Base-by-base conservation (phyloP, 2,888 invertebrate genomes). In the Apodemia duryi region DNA sequence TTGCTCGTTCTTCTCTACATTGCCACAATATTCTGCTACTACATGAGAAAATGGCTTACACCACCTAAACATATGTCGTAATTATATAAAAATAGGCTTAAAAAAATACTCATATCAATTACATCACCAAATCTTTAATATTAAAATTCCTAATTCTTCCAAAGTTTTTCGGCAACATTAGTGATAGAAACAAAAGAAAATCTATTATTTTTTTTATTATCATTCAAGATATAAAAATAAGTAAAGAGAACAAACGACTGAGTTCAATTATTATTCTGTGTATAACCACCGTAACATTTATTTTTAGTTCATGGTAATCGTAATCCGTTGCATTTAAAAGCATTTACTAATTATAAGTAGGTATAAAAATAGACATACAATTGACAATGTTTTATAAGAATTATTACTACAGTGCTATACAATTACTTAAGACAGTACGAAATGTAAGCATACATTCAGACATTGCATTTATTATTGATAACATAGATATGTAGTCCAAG, bases 11-110 rank as follows among this genome's bases (percentile, higher is more conserved):
- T 98, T 66, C 94, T 98, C 66, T 98, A 98, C 91, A 95, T 98
- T 77, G 97, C 97, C 76, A 98, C 97, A 64, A 93, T 98, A 77
- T 97, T 97, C 93, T 97, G 96, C 87, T 97, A 97, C 89, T 97
- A 96, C 93, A 97, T 97, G 95, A 96, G 96, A 84, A 97, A 97
- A 84, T 97, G 97, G 97, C 93, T 97, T 84, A 94, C 95, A 73
- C 97, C 97, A 13, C 95, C 95, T 76, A 97, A 97, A 85, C 95
- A 95, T 86, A 94, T 96, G 93, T 86, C 90, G 74, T 91, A 89
- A 82, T 66, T 63, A 13, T 28, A 49, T 13, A 46, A 46, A 13
- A 11, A 41, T 51, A 35, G 35, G 38, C 35, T 54, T 21, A 21
- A 21, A 63, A 52, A 63, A 49, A 6, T 41, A 63, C 52, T 54